phyloP scores from a whole-genome alignment of 35 echinoderm and acorn worm species.

The Heliocidaris erythrogramma region DNA sequence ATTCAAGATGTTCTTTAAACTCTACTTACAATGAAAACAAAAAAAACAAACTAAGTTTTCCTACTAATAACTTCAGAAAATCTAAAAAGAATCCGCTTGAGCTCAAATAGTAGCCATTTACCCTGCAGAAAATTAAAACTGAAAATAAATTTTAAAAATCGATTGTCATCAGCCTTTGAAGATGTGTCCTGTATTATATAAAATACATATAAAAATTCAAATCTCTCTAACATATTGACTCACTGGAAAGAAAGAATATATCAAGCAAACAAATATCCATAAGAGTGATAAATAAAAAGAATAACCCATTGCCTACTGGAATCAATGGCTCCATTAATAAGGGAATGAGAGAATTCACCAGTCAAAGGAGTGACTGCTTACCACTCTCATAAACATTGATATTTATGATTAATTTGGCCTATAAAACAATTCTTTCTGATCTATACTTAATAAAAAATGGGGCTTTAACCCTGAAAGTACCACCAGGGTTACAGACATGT shows the following conservation, averaged over 20 bases:
- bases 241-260: not conserved
- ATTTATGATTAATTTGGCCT: too few relatives aligned
- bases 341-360: not conserved
- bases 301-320: not conserved
- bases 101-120: not conserved
- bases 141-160: not conserved
- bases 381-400: not conserved
- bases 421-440: too few relatives aligned
- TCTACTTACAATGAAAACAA: not conserved
- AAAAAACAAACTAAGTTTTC: not conserved
- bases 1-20: not conserved
- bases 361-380: not conserved
- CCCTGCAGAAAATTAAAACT: not conserved
- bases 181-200: not conserved
- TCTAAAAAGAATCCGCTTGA: not conserved
- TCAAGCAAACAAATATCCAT: not conserved
- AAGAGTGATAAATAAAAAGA: not conserved
- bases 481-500: too few relatives aligned
- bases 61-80: too few relatives aligned
- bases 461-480: too few relatives aligned
- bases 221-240: not conserved
- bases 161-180: not conserved
- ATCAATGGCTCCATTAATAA: not conserved
- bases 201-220: not conserved
- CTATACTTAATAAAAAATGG: too few relatives aligned